Base-by-base conservation (phyloP, 1,140 invertebrate species). In the Leptopilina boulardi region DNA sequence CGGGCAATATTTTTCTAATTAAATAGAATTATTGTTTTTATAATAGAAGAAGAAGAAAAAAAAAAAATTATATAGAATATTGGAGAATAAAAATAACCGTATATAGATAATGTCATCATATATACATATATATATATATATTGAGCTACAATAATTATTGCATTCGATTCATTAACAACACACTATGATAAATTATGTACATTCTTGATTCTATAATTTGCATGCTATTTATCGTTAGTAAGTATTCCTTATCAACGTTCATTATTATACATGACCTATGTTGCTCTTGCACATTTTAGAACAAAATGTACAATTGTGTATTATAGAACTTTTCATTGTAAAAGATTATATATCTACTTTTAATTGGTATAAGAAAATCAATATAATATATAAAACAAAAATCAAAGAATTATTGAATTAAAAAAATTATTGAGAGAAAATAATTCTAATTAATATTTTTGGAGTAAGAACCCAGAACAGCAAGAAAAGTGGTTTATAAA, bases 151-250 rank as follows among this genome's bases (percentile, higher is more conserved):
- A 51, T 51, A 51, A 51, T 51, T 51, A n/a, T 51, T 51, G 47
- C 47, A 51, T 51, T 51, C 47, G 47, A 51, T 51, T 51, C 47
- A 51, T 51, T 51, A 51, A 18, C 47, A 51, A 51, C 47, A 51
- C 47, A 51, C 47, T 51, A 51, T 51, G 47, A 51, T 51, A 51
- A 51, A 51, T 51, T 51, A 51, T 51, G 47, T n/a, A 51, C 54
- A 59, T 59, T 59, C 21, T 23, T 21, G 19, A 59, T 59, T 59
- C 21, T 23, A 59, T 59, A 59, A 59, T 59, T 59, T 23, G 21
- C 21, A 59, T 23, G 54, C 54, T 59, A 59, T 23, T 59, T 59
- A 59, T 59, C 21, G 19, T 59, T 19, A 23, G 54, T 11, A 23
- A 59, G 54, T 59, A 59, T 59, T 59, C 21, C 19, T 23, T 59